phyloP scores from a whole-genome alignment of 2,113 vertebrate species.

The Nannospalax galili region DNA sequence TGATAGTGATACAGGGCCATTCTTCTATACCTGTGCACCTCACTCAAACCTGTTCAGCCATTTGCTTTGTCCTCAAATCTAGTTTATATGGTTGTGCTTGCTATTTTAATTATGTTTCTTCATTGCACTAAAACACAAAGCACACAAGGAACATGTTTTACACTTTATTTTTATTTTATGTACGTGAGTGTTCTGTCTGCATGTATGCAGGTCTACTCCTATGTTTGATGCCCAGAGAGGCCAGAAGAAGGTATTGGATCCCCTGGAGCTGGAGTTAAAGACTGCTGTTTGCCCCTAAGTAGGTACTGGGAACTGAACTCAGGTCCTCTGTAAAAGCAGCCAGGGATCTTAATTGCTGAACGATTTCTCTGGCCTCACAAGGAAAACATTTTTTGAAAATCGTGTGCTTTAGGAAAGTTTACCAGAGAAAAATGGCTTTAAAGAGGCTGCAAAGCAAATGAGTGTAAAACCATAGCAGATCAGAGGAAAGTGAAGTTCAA shows the following conservation, averaged over 20 bases:
- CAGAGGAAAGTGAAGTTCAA: not conserved
- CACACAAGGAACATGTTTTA: not conserved
- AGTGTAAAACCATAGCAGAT: not conserved
- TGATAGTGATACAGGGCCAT: not conserved
- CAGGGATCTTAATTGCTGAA: too few species aligned
- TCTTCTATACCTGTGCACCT: not conserved
- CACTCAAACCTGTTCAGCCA: not conserved
- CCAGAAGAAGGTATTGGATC: too few species aligned
- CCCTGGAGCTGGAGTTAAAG: too few species aligned
- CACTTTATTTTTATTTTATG: too few species aligned
- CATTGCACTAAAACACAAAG: not conserved
- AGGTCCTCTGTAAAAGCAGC: too few species aligned
- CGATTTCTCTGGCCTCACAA: not conserved
- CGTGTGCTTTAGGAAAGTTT: constrained; percentile 9
- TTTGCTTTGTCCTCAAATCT: not conserved
- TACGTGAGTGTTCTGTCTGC: too few species aligned
- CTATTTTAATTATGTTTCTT: constrained; percentile 33
- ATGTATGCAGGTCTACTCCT: too few species aligned
- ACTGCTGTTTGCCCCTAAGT: too few species aligned
- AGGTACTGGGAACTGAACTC: too few species aligned
- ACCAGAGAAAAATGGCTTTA: not conserved
- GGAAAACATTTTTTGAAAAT: not conserved
- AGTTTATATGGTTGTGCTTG: not conserved
- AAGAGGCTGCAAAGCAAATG: constrained; percentile 21
- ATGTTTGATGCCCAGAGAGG: too few species aligned